These are phyloP conservation scores for Clarias platycephalus DNA, from an alignment of 2,797 vertebrate species.

Conservation along the genomic window DNA sequence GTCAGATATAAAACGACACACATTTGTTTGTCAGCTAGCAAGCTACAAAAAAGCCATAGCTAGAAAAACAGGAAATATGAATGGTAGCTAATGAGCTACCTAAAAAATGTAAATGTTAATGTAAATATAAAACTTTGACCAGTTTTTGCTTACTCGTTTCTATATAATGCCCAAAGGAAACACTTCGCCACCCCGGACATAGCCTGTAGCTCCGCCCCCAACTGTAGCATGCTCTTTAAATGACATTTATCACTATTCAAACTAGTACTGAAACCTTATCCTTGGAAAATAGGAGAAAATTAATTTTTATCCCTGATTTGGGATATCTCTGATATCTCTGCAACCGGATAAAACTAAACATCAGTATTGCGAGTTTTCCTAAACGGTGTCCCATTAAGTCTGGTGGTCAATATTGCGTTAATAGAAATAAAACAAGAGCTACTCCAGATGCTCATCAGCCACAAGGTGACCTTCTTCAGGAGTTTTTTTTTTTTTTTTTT, in stretches of 20 bases:
- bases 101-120: not conserved
- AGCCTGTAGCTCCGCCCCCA: not conserved
- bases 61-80: not conserved
- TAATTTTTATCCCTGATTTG: not conserved
- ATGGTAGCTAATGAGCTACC: not conserved
- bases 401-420: not conserved
- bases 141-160: not conserved
- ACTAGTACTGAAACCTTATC: not conserved
- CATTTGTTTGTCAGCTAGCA: not conserved
- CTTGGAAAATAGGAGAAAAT: not conserved
- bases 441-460: slow-evolving; percentile 28
- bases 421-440: slow-evolving; percentile 15
- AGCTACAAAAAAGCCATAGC: not conserved
- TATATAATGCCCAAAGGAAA: not conserved
- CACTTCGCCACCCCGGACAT: not conserved
- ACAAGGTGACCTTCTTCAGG: slow-evolving; percentile 29
- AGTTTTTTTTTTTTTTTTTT: not conserved
- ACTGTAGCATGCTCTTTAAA: not conserved
- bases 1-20: not conserved
- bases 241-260: not conserved
- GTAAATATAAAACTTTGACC: not conserved
- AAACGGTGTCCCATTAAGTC: not conserved
- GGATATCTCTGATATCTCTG: too few species aligned
- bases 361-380: not conserved
- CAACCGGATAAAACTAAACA: not conserved